phyloP scores from a whole-genome alignment of 2,888 invertebrate species.

The Marasmarcha lunaedactyla region DNA sequence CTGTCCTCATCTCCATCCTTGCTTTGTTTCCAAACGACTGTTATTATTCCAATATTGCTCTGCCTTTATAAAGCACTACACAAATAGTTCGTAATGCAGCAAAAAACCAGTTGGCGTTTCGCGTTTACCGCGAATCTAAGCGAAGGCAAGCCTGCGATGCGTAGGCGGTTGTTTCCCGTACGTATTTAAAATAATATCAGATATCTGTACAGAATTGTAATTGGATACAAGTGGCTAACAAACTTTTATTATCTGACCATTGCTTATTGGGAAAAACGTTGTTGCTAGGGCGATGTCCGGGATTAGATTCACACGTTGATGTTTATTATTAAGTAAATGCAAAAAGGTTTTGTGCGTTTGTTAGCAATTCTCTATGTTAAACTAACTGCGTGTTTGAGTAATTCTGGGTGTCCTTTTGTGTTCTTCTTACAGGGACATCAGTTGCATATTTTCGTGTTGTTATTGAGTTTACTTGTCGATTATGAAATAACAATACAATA shows the following conservation, averaged over 20 bases:
- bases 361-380: no score
- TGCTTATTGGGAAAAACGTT: constrained; percentile 3
- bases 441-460: no score
- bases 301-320: no score
- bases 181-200: neutral
- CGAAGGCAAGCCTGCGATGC: constrained; percentile 27
- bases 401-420: no score
- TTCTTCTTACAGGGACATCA: no score
- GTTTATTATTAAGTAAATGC: no score
- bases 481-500: no score
- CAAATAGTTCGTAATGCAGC: constrained; percentile 50
- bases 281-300: neutral
- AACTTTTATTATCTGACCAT: no score
- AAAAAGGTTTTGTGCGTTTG: no score
- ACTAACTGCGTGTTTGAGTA: no score
- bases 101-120: constrained; percentile 58
- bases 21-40: constrained; percentile 52
- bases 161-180: constrained; percentile 43
- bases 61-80: constrained; percentile 62
- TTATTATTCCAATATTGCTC: constrained; percentile 34
- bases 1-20: constrained; percentile 47
- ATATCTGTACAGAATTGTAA: neutral
- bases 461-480: no score
- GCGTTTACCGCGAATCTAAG: constrained; percentile 50
- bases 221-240: neutral